Evolutionary conservation across 2,888 invertebrate genomes (phyloP), one percentile per base, ranked within the genome.

Genomic region (Chydorus sphaericus): DNA sequence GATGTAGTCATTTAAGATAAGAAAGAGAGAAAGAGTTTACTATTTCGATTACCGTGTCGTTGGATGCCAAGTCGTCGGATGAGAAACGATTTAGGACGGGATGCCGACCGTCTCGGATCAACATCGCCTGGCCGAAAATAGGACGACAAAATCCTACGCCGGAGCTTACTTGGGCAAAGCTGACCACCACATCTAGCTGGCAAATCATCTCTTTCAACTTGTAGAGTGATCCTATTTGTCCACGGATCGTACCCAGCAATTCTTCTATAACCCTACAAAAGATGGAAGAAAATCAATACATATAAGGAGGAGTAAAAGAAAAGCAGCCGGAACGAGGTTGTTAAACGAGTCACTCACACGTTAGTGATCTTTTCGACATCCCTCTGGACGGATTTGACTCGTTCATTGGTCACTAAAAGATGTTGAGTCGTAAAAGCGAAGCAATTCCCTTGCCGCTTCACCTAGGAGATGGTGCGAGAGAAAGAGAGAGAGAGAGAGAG

Each of bases 201-300:
- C 87, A 81, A 16, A 92, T 77, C 58, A 82, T 77, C 65, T 90
- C 90, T 62, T 86, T 84, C 23, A 93, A 70, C 62, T 80, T 80
- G 69, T 89, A 89, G 31, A 92, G 75, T 60, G 83, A 80, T 4
- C 80, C 77, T 65, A 89, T 79, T 60, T 83, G 76, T 18, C 80
- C 76, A 38, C 84, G 77, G 20, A 92, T 71, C 55, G 79, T 77
- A 59, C 75, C 75, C n/a, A 92, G 68, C 54, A 90, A 71, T 56
- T 81, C 76, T 56, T 77, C 76, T 50, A 92, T 77, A 51, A 92
- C 80, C 56, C 88, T 88, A 70, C 51, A 75, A 72, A 58, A 48
- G 59, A n/a, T 55, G 58, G 14, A 38, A 29, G 44, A n/a, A 54
- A 52, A 54, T 38, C 30, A 57, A 38, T 55, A 51, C 65, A 14